phyloP scores from a whole-genome alignment of 2,797 vertebrate genomes.

The Masticophis lateralis region DNA sequence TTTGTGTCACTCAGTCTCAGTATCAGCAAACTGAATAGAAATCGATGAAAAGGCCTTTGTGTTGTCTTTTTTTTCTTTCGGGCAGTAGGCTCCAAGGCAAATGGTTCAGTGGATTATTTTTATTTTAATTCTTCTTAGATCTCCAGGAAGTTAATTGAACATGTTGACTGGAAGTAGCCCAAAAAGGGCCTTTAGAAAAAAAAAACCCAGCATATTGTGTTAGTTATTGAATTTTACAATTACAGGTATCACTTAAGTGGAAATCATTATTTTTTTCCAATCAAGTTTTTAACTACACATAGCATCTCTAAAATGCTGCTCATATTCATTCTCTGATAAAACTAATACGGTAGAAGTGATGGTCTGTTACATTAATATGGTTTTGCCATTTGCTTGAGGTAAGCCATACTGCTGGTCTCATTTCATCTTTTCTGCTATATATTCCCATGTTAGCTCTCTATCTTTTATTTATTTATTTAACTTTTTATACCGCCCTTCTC shows the following conservation, averaged over 20 bases:
- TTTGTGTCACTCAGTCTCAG: neutral
- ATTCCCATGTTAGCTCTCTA: neutral
- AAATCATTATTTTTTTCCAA: neutral
- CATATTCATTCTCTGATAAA: neutral
- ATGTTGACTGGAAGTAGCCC: neutral
- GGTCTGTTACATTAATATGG: neutral
- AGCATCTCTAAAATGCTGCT: neutral
- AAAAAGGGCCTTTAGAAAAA: neutral
- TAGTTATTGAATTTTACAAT: neutral
- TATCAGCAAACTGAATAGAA: neutral
- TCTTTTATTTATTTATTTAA: neutral
- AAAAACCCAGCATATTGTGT: neutral
- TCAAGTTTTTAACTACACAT: neutral
- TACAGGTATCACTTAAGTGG: neutral
- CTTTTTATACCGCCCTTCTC: too few species aligned
- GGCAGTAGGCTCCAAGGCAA: neutral
- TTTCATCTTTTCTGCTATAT: neutral
- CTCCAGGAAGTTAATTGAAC: neutral
- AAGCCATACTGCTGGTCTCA: neutral
- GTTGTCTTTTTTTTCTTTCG: neutral
- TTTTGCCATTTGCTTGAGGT: neutral
- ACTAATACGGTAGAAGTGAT: neutral
- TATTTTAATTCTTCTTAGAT: neutral
- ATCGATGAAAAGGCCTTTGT: neutral
- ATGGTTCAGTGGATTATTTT: neutral